Percentiles rank a stretch among this genome's conserved stretches.
Evolutionary conservation across 2,797 vertebrate species (phyloP).

Genomic region (Labeo calbasu): DNA sequence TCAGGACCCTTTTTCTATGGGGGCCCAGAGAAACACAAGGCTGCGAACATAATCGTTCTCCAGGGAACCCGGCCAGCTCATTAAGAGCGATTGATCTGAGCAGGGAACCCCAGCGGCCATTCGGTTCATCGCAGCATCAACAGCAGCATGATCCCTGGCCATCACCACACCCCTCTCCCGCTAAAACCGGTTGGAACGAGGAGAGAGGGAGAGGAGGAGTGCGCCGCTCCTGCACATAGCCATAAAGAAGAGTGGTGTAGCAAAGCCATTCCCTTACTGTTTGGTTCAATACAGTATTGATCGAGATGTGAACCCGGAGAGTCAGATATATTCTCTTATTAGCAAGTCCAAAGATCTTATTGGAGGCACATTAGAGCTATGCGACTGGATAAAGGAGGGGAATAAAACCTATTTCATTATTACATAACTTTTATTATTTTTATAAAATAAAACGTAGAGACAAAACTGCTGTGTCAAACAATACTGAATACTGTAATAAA

Average conservation of each 20-base stretch:
- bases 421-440: slow-evolving; percentile 1
- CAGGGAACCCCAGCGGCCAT: slow-evolving; percentile 32
- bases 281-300: slow-evolving; percentile 79
- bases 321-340: slow-evolving; percentile 77
- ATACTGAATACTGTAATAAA: not conserved
- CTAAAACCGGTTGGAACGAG: not conserved
- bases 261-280: slow-evolving; percentile 68
- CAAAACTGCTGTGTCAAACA: not conserved
- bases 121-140: slow-evolving; percentile 47
- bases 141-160: slow-evolving; percentile 8
- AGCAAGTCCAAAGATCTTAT: slow-evolving; percentile 72
- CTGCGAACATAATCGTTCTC: slow-evolving; percentile 29
- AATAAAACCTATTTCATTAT: not conserved
- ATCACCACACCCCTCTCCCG: slow-evolving; percentile 29
- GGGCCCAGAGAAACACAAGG: slow-evolving; percentile 18
- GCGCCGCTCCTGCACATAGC: slow-evolving; percentile 40
- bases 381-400: slow-evolving; percentile 27
- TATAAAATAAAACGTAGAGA: not conserved
- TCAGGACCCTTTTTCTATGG: slow-evolving; percentile 31
- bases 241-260: slow-evolving; percentile 67
- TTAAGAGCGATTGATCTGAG: slow-evolving; percentile 47
- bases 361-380: slow-evolving; percentile 65
- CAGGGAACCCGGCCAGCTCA: slow-evolving; percentile 44
- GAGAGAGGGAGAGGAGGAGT: slow-evolving; percentile 1
- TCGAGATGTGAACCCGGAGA: slow-evolving; percentile 67